Percentiles rank a stretch among this genome's conserved stretches.
These are phyloP conservation scores for Cairina moschata DNA, from an alignment of 2,113 vertebrate genomes.

Conservation along the genomic window DNA sequence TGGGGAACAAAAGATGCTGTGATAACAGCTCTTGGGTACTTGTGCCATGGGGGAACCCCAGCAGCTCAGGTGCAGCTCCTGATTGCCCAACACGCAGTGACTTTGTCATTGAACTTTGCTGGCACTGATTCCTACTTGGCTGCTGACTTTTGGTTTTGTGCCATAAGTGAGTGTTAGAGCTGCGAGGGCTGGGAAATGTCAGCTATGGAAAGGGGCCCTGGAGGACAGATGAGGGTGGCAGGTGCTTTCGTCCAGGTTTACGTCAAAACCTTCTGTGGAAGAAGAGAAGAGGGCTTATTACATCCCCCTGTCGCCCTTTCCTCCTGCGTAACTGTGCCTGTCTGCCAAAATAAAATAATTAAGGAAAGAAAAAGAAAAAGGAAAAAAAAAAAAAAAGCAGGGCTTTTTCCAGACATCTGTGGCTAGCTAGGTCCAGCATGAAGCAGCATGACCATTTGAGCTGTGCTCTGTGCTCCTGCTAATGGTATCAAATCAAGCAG, in stretches of 20 bases:
- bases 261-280: not conserved
- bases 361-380: not conserved
- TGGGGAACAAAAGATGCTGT: not conserved
- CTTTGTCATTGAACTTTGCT: not conserved
- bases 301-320: not conserved
- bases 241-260: not conserved
- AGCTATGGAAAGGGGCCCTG: not conserved
- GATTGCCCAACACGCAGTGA: not conserved
- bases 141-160: constrained; percentile 1
- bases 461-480: not conserved
- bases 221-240: not conserved
- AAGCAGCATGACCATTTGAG: fast-evolving
- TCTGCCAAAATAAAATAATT: not conserved
- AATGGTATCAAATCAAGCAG: constrained; percentile 62
- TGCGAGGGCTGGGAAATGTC: constrained; percentile 8
- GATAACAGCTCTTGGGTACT: not conserved
- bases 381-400: fast-evolving
- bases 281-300: not conserved
- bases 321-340: fast-evolving
- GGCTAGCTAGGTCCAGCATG: not conserved
- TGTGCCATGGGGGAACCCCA: not conserved
- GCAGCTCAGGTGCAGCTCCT: not conserved
- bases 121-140: not conserved
- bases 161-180: not conserved
- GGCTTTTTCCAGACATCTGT: not conserved